Base-by-base conservation (phyloP, 2,888 invertebrate genomes). In the Amiota mariae region DNA sequence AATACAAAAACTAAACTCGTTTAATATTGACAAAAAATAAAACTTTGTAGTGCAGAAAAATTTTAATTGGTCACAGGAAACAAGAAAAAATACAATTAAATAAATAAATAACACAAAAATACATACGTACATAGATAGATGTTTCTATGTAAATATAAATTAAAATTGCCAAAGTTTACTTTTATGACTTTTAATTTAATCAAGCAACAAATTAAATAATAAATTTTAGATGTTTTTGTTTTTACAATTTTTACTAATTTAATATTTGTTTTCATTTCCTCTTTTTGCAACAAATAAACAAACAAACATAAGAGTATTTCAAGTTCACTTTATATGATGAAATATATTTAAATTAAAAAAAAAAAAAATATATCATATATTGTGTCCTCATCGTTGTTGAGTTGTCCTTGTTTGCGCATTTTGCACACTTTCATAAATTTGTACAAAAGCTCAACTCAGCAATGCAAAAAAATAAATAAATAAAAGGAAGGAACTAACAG, bases 131-230 rank as follows among this genome's bases (percentile, higher is more conserved):
- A 67, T 24, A 24, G 24, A 24, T 24, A 24, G 2, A 24, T 24
- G 24, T 24, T 8, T 13, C 20, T 1, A 67, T 47, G 15, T 9
- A 70, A 57, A 56, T 13, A 46, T 13, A 46, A 70, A 57, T 47
- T 46, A 70, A 70, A 54, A 24, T 24, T 68, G 51, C 4, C 54
- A 20, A 51, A n/a, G 51, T 68, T 68, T 24, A 18, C 71, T 78
- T 82, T 79, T 81, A 79, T 76, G 77, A 82, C 77, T 78, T 81
- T 82, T 81, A 82, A 82, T 84, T 81, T 78, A 83, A 83, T 82
- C 81, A 83, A 77, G 77, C 47, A 68, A 68, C 20, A 59, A 68
- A 68, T 68, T 68, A 68, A 68, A 68, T 68, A 51, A 68, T 68
- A 68, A 51, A 68, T 54, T n/a, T 68, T 24, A 63, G 12, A 68